Evolutionary conservation across 2,888 invertebrate species (phyloP).

Genomic region (Eudasyphora cyanicolor): DNA sequence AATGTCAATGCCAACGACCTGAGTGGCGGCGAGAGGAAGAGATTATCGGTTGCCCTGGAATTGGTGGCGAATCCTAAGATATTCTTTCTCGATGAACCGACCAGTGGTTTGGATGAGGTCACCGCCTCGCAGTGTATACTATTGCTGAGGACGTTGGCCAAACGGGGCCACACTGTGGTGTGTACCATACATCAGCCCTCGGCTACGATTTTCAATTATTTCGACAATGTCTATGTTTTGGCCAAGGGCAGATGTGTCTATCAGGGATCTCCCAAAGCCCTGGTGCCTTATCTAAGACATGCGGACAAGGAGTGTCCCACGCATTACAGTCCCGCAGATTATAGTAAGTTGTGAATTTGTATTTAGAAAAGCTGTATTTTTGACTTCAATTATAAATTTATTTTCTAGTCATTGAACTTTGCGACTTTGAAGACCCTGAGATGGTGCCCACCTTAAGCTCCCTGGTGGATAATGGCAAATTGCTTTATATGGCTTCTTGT

Average conservation of each 20-base stretch:
- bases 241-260: conserved; percentile 85
- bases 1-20: conserved; percentile 80
- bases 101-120: conserved; percentile 86
- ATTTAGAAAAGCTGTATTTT: background rate
- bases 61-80: conserved; percentile 91
- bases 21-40: conserved; percentile 91
- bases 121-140: conserved; percentile 84
- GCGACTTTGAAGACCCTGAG: conserved; percentile 82
- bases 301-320: conserved; percentile 83
- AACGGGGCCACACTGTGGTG: conserved; percentile 85
- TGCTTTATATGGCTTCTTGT: conserved; percentile 70
- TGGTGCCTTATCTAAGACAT: conserved; percentile 83
- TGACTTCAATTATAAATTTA: background rate
- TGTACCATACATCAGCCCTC: conserved; percentile 87
- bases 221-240: conserved; percentile 85
- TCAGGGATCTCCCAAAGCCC: conserved; percentile 83
- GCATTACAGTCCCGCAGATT: conserved; percentile 87
- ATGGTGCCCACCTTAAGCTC: conserved; percentile 81
- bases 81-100: conserved; percentile 92
- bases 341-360: conserved; percentile 81
- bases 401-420: conserved; percentile 83
- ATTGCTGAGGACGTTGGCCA: conserved; percentile 82
- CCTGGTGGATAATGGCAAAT: conserved; percentile 83
- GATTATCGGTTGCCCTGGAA: conserved; percentile 90
- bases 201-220: conserved; percentile 84